Percentiles rank a stretch among this genome's conserved stretches.
phyloP scores from a whole-genome alignment of 2,797 vertebrate genomes.

The Paratrypauchen microcephalus region DNA sequence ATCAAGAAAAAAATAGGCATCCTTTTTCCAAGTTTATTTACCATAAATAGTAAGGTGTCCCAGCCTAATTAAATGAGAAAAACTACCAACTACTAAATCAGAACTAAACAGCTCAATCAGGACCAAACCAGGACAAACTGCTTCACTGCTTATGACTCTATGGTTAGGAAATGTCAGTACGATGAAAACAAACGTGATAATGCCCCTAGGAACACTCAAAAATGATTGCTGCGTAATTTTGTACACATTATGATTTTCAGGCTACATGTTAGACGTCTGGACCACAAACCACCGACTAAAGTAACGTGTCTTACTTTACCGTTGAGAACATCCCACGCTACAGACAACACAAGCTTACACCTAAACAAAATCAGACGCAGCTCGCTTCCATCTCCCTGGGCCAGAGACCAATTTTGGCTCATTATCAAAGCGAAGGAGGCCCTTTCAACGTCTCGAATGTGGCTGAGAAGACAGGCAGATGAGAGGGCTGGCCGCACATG shows the following conservation, averaged over 20 bases:
- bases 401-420: constrained; percentile 57
- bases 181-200: not conserved
- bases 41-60: too few species aligned
- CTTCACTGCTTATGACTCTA: not conserved
- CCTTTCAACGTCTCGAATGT: constrained; percentile 59
- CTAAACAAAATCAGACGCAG: constrained; percentile 46
- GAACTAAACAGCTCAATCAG: too few species aligned
- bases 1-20: too few species aligned
- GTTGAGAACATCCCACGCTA: constrained; percentile 14
- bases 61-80: not conserved
- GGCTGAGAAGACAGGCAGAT: constrained; percentile 51
- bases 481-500: constrained; percentile 54
- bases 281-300: constrained; percentile 7
- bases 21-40: too few species aligned
- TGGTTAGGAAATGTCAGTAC: not conserved
- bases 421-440: constrained; percentile 54
- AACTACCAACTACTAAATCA: not conserved
- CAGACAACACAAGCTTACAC: constrained; percentile 44
- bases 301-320: constrained; percentile 23
- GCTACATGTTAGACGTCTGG: constrained; percentile 1
- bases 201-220: not conserved
- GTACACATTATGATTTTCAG: not conserved
- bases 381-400: constrained; percentile 58
- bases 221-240: not conserved
- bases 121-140: too few species aligned